These are phyloP conservation scores for Triplophysa yarkandensis DNA, from an alignment of 2,797 vertebrate genomes.

Conservation along the genomic window DNA sequence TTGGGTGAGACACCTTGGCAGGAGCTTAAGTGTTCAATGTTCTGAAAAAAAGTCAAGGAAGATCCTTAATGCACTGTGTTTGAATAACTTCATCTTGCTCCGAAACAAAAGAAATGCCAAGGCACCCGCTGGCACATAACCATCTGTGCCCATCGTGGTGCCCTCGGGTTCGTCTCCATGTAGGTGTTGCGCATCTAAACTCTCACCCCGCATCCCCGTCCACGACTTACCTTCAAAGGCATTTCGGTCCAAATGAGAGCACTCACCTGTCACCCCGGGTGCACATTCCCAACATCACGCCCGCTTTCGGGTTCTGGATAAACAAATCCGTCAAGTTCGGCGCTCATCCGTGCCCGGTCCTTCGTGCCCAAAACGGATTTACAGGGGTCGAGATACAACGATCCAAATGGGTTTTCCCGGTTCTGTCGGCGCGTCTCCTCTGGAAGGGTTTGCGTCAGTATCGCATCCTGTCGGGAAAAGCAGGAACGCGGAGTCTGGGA, in stretches of 20 bases:
- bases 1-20: conserved; percentile 39
- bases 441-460: conserved; percentile 44
- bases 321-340: conserved; percentile 49
- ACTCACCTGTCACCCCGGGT: conserved; percentile 44
- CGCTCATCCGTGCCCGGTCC: conserved; percentile 28
- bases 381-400: conserved; percentile 19
- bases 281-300: conserved; percentile 29
- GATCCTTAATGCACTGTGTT: conserved; percentile 7
- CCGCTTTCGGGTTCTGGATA: too few relatives aligned
- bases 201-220: too few relatives aligned
- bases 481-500: not conserved
- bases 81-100: conserved; percentile 19
- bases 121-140: too few relatives aligned
- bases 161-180: conserved; percentile 49
- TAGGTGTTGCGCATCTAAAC: conserved; percentile 62
- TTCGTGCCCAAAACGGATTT: conserved; percentile 2
- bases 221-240: too few relatives aligned
- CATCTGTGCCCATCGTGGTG: too few relatives aligned
- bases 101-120: not conserved
- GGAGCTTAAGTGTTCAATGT: conserved; percentile 35
- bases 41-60: conserved; percentile 42
- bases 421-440: conserved; percentile 69
- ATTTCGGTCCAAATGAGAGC: not conserved
- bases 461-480: conserved; percentile 33
- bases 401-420: conserved; percentile 60